Base-by-base conservation (phyloP, 1,140 invertebrate genomes). In the Bombus soroeensis region DNA sequence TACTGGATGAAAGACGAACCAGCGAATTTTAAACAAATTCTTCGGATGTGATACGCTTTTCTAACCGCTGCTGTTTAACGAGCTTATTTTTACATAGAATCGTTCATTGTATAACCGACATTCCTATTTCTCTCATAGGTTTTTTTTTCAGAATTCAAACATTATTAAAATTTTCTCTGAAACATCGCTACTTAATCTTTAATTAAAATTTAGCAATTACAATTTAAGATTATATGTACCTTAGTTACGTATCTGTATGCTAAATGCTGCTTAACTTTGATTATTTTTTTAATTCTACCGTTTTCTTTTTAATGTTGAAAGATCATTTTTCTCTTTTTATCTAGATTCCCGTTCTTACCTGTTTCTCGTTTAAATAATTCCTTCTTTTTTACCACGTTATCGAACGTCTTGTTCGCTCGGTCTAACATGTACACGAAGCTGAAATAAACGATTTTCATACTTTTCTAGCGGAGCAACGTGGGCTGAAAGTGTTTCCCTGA, bases 361-460 rank as follows among this genome's bases (percentile, higher is more conserved):
- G 10, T 13, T 39, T 71, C 37, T 28, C 37, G 37, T 28, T 37
- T 10, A 37, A 47, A 41, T 28, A 25, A 41, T 41, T 32, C 57
- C 25, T 37, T 22, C 22, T 25, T 34, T 25, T 34, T 39, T 43
- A 64, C 64, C n/a, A 25, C 39, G 10, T n/a, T 15, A 13, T 37
- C 32, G 25, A 41, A 64, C 53, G 47, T 81, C 77, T 76, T 85
- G 13, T 78, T 85, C 64, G 32, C 64, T 59, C 57, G 47, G 57
- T 41, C 15, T 85, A 77, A 64, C 71, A 73, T 74, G 32, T 74
- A 78, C 72, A 39, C 76, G 32, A 75, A 75, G 37, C 32, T 64
- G 37, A 81, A 86, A 87, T 87, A 91, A 90, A 91, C n/a, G 66
- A 87, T 88, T 91, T 91, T 90, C 90, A 57, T 90, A 87, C 75